Conservation (phyloP, 2,888 invertebrate species). For the Clistopyga incitator region DNA sequence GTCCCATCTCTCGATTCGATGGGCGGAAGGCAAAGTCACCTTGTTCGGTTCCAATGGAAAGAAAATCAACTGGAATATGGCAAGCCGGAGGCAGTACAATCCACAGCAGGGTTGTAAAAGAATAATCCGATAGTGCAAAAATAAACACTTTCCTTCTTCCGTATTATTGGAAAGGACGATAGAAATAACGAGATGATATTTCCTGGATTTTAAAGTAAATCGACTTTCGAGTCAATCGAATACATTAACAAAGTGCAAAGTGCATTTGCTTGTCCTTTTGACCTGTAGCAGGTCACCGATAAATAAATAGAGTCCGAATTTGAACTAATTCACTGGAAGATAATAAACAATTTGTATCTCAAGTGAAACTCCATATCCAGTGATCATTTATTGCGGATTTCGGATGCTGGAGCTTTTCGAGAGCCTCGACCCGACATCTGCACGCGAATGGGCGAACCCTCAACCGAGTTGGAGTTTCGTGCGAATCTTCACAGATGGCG, state of each 20-base stretch:
- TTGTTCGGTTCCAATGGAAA: neutral
- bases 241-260: conserved; percentile 4
- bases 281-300: neutral
- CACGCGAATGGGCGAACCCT: conserved; percentile 25
- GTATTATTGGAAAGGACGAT: neutral
- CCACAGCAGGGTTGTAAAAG: neutral
- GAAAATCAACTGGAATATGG: conserved; percentile 26
- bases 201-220: neutral
- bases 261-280: neutral
- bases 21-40: conserved; percentile 6
- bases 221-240: conserved; percentile 3
- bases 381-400: neutral
- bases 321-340: neutral
- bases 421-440: conserved; percentile 62
- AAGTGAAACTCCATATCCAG: neutral
- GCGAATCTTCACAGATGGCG: conserved; percentile 50
- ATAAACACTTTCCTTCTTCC: conserved; percentile 19
- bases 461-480: conserved; percentile 29
- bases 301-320: neutral
- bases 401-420: conserved; percentile 7
- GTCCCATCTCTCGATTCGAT: conserved; percentile 15
- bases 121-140: conserved; percentile 17
- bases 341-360: neutral
- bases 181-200: conserved; percentile 24
- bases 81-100: neutral